Percentiles rank a stretch among this genome's conserved stretches.
These are phyloP conservation scores for Tetragonisca angustula DNA, from an alignment of 2,888 invertebrate species.

Conservation along the genomic window DNA sequence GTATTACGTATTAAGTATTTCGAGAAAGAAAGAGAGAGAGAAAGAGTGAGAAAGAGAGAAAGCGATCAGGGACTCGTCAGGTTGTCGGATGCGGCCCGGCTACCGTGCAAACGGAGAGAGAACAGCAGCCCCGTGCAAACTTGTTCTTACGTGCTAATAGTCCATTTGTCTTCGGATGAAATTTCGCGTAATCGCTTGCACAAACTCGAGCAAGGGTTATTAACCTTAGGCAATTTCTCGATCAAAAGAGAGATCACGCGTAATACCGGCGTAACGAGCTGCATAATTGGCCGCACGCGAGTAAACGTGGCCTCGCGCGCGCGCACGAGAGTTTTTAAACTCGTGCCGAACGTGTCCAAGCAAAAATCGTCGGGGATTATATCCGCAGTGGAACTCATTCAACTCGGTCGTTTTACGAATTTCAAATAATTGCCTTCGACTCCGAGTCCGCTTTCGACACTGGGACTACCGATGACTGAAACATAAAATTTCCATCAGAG, in stretches of 20 bases:
- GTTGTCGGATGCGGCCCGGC: too few relatives aligned
- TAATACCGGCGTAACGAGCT: conserved; percentile 76
- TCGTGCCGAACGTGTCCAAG: conserved; percentile 67
- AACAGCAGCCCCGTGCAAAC: conserved; percentile 4
- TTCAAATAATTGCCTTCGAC: conserved; percentile 17
- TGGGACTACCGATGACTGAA: too few relatives aligned
- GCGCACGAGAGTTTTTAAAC: conserved; percentile 54
- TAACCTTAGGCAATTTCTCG: conserved; percentile 55
- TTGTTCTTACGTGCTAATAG: conserved; percentile 55
- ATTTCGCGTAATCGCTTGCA: conserved; percentile 59
- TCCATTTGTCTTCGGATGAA: conserved; percentile 53
- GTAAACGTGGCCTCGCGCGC: conserved; percentile 53
- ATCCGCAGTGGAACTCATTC: conserved; percentile 67
- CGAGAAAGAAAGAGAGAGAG: not conserved
- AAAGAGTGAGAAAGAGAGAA: too few relatives aligned
- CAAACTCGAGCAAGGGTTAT: conserved; percentile 54
- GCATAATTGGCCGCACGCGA: conserved; percentile 74
- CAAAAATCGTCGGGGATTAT: conserved; percentile 66
- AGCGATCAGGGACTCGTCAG: too few relatives aligned
- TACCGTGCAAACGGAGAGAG: too few relatives aligned
- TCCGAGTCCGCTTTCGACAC: too few relatives aligned
- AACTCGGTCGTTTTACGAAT: conserved; percentile 1
- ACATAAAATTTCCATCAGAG: too few relatives aligned
- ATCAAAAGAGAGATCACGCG: conserved; percentile 72
- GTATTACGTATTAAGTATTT: conserved; percentile 36